A percentile compares a stretch with the other conserved stretches of the same genome.
Conservation (phyloP, 2,888 invertebrate genomes). For the Dicranocentrus wangi region DNA sequence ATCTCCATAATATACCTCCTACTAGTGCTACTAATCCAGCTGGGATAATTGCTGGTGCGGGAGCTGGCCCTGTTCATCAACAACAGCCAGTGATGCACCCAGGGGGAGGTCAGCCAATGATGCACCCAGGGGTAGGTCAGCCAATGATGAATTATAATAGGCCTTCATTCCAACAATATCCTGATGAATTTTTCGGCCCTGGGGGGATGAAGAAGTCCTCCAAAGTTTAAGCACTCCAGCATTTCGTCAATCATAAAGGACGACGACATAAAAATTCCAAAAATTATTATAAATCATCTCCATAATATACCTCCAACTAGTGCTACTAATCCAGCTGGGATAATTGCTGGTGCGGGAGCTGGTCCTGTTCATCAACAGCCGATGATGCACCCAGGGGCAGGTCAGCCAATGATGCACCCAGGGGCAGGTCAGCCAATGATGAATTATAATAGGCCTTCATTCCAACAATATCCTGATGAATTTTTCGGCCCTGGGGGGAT, state of each 20-base stretch:
- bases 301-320: conserved; percentile 44
- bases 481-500: background rate
- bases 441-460: background rate
- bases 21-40: background rate
- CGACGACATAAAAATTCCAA: conserved; percentile 37
- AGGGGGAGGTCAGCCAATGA: too few relatives aligned
- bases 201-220: background rate
- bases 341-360: conserved; percentile 3
- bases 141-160: conserved; percentile 1
- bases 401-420: too few relatives aligned
- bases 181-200: background rate
- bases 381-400: background rate
- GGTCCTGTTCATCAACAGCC: background rate
- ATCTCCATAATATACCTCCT: conserved; percentile 53
- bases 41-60: conserved; percentile 16
- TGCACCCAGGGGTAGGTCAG: too few relatives aligned
- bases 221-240: conserved; percentile 7
- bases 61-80: background rate
- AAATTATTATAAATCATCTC: conserved; percentile 57
- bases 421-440: too few relatives aligned
- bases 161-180: background rate
- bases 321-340: conserved; percentile 12
- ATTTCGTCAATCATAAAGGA: conserved; percentile 4
- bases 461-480: background rate
- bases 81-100: background rate